Percentiles rank a stretch among this genome's conserved stretches.
Evolutionary conservation across 2,113 vertebrate genomes (phyloP).

Genomic region (Scortum barcoo): DNA sequence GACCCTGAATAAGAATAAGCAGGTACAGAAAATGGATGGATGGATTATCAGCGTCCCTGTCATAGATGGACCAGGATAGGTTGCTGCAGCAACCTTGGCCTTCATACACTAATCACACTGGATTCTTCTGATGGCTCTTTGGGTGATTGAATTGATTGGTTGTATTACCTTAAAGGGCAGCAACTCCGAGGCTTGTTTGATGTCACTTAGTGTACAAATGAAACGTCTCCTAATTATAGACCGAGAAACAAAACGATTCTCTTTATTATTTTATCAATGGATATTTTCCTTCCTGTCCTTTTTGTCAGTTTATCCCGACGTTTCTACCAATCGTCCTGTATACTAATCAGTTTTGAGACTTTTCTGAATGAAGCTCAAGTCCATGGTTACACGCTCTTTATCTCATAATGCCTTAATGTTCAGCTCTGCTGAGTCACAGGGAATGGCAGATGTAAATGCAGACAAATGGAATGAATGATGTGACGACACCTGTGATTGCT

Average conservation of each 20-base stretch:
- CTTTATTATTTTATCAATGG: neutral
- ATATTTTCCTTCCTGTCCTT: neutral
- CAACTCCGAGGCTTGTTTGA: slow-evolving; percentile 25
- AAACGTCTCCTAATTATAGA: neutral
- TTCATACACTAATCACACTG: slow-evolving; percentile 47
- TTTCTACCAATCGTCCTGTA: neutral
- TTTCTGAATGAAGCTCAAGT: neutral
- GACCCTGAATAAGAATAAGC: slow-evolving; percentile 60
- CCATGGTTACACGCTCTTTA: neutral
- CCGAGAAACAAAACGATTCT: neutral
- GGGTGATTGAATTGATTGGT: slow-evolving; percentile 52
- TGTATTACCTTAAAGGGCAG: slow-evolving; percentile 29
- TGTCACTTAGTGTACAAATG: slow-evolving; percentile 12
- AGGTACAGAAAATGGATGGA: slow-evolving; percentile 52
- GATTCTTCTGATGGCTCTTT: slow-evolving; percentile 49
- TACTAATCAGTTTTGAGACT: neutral
- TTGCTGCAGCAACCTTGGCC: slow-evolving; percentile 58
- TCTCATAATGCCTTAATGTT: neutral
- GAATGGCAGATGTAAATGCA: slow-evolving; percentile 37
- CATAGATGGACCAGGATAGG: slow-evolving; percentile 39
- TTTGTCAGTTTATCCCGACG: neutral
- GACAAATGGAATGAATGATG: slow-evolving; percentile 26
- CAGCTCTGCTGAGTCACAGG: slow-evolving; percentile 27
- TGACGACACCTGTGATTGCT: slow-evolving; percentile 7
- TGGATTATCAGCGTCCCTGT: slow-evolving; percentile 35